Percentiles rank a stretch among this genome's conserved stretches.
phyloP scores from a whole-genome alignment of 2,888 invertebrate genomes.

The Eristalinus sepulchralis region DNA sequence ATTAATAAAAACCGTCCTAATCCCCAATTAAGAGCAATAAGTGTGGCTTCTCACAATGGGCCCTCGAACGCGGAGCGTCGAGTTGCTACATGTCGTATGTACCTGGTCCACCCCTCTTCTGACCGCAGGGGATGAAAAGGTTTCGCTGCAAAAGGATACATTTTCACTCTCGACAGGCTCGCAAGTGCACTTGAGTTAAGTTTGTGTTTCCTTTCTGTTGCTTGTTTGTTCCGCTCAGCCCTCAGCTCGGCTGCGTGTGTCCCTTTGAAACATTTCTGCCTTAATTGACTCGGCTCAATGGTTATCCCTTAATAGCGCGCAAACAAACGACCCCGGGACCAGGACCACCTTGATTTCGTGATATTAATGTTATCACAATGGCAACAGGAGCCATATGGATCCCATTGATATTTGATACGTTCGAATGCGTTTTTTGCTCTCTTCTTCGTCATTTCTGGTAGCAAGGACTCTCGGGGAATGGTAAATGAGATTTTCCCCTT shows the following conservation, averaged over 20 bases:
- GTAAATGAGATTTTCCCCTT: constrained; percentile 42
- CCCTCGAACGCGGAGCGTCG: constrained; percentile 35
- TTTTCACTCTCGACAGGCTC: constrained; percentile 45
- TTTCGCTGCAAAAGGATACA: constrained; percentile 51
- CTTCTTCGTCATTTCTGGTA: not conserved
- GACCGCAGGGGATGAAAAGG: constrained; percentile 21
- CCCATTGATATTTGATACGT: constrained; percentile 65
- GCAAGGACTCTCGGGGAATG: constrained; percentile 18
- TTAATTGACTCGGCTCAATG: constrained; percentile 69
- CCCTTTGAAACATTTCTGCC: constrained; percentile 67
- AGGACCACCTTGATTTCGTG: constrained; percentile 68
- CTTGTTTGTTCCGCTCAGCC: constrained; percentile 7
- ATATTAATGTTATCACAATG: constrained; percentile 55
- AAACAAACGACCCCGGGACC: constrained; percentile 45
- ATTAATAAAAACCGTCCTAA: constrained; percentile 52
- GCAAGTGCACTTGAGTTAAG: constrained; percentile 67
- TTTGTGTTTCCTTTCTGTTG: constrained; percentile 33
- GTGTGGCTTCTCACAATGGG: constrained; percentile 27
- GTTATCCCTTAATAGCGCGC: constrained; percentile 70
- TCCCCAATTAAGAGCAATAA: constrained; percentile 58
- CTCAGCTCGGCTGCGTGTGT: constrained; percentile 43
- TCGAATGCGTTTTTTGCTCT: not conserved
- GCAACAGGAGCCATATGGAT: constrained; percentile 61
- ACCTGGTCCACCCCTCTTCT: constrained; percentile 13
- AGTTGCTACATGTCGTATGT: constrained; percentile 58